Base-by-base conservation (phyloP, 2,113 vertebrate genomes). In the Paramisgurnus dabryanus region DNA sequence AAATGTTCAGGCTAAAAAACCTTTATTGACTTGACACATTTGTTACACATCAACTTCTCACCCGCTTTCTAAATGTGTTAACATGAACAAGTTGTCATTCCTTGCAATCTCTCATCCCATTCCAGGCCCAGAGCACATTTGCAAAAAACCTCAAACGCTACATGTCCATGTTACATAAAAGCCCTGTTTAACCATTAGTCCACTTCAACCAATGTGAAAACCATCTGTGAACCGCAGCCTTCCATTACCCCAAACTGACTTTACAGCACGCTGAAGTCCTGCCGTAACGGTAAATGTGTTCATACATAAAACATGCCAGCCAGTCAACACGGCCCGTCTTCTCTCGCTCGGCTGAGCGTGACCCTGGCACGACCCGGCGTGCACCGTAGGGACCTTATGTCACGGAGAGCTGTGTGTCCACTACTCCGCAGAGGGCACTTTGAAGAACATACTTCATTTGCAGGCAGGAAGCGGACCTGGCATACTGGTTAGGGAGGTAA, bases 221-320 rank as follows among this genome's bases (percentile, higher is more conserved):
- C 6, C 79, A 73, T 81, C 61, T 49, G 69, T 73, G 27, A 75
- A 13, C 13, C 15, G 64, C 61, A 73, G 67, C 18, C 79, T 71
- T 71, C 53, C 61, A 72, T 67, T 63, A 34, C 82, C 71, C 61
- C 64, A 77, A 80, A 86, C 86, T 89, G 89, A 90, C 86, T 87
- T 73, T 78, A 78, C 69, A 60, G n/a, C 79, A 84, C 34, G 15
- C 40, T 43, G 72, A 61, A 22, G 34, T 50, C 67, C 63, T 80
- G 63, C 72, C 85, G 77, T 87, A 72, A 81, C 86, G 18, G 87
- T 86, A 87, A 86, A 89, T 70, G 87, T 34, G 80, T 82, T 87
- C 80, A 85, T 84, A 86, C 86, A 87, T 88, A 90, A 92, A 92
- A 88, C 85, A 89, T 78, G 86, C 71, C 82, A 78, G 82, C 68